Base-by-base conservation (phyloP, 2,797 vertebrate species). In the Anas bahamensis region DNA sequence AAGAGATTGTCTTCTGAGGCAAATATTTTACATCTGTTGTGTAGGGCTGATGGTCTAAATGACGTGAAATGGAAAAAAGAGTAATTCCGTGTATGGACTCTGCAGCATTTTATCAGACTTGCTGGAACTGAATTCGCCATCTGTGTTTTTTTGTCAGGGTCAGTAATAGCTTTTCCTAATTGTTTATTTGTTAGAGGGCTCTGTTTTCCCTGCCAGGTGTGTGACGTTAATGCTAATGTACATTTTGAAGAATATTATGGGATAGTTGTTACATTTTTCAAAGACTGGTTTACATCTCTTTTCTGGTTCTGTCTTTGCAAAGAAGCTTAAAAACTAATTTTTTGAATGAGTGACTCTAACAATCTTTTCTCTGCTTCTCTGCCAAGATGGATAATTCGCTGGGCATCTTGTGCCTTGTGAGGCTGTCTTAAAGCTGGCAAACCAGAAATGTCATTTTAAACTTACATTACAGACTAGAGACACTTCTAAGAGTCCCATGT, bases 31-130 rank as follows among this genome's bases (percentile, higher is more conserved):
- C 46, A 26, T 83, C 81, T 79, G 17, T 89, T 4, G 0, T 86
- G 46, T 56, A 14, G 10, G 69, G 50, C 72, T 93, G 69, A 65
- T 0, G 3, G 17, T n/a, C 63, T 73, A 56, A 72, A 57, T 72
- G 22, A 87, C 0, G 0, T 78, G 82, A 70, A 66, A 90, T 72
- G 75, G 79, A 63, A 70, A 52, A 88, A 91, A 71, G 26, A 83
- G 6, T 92, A 90, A 93, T 96, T 95, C 63, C 63, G 57, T 87
- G 55, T 88, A 44, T 63, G 42, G 79, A 66, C 69, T 73, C 65
- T 60, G 42, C 64, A 73, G 76, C 56, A 5, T 93, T 95, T 94
- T 78, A 53, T 75, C 76, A 85, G 75, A 66, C 61, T 77, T 31
- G 3, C 0, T 95, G 75, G 46, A 78, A 74, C 57, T 55, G 52